Evolutionary conservation across 2,113 vertebrate genomes (phyloP), one percentile per base, ranked within the genome.

Genomic region (Amphiprion percula): DNA sequence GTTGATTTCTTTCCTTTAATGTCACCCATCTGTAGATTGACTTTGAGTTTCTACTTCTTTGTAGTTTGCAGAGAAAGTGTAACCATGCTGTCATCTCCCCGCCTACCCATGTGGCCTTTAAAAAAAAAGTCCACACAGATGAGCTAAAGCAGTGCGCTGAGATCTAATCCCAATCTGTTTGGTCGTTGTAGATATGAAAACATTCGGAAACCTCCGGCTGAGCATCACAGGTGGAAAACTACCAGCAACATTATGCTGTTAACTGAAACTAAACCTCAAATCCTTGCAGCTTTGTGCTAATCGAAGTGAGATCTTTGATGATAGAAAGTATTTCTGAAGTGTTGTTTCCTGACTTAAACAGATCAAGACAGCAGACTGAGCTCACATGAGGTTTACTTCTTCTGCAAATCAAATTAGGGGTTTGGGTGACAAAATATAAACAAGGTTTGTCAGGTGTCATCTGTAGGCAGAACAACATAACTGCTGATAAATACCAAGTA

Each of bases 371-470:
- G 68, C 62, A 85, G 47, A 74, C 30, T 19, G 60, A 83, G 69
- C 53, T 61, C 80, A 49, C 17, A 60, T 47, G 53, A 64, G 58
- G 79, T 88, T 88, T 84, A 85, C 86, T 83, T 56, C 41, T 79
- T 77, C 66, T 82, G 78, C 53, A 77, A 46, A 69, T 88, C 76
- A 92, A 91, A 91, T 60, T 64, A 72, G 77, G 39, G 71, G 81
- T 84, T 44, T 65, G 15, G 14, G 66, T n/a, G 83, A 80, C 81
- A 79, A 86, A 90, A 87, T 54, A 77, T 56, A 79, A 85, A 90
- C 83, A 88, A 61, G 54, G 84, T 71, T 78, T 68, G 85, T 76
- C 74, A 72, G 80, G 23, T 78, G 81, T 63, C 24, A 58, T 49
- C 28, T 50, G 82, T 56, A 82, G 73, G 59, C 77, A 58, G 16